These are phyloP conservation scores for Poeciliopsis paucimaculata DNA, from an alignment of 2,797 vertebrate genomes.

Conservation along the genomic window DNA sequence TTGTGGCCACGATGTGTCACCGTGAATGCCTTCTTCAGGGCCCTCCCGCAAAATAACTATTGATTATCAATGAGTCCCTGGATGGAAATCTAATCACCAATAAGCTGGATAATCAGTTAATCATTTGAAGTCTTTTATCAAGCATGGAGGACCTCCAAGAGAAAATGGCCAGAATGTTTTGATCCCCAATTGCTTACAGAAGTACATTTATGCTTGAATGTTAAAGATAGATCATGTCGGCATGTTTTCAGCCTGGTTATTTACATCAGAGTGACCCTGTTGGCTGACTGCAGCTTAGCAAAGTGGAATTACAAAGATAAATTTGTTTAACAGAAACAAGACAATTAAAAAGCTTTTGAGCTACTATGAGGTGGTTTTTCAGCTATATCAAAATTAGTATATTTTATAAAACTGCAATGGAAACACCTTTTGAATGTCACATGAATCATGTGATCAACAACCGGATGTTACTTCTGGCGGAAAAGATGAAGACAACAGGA, in stretches of 20 bases:
- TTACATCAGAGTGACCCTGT: not conserved
- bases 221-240: not conserved
- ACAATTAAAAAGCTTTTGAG: no score
- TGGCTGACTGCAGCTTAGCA: not conserved
- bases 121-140: not conserved
- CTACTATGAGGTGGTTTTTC: no score
- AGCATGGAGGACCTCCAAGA: not conserved
- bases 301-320: no score
- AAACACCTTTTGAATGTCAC: no score
- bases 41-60: conserved; percentile 39
- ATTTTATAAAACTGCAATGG: no score
- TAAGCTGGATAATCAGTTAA: not conserved
- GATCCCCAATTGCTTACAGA: not conserved
- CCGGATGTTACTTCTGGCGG: no score
- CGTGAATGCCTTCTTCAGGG: conserved; percentile 10
- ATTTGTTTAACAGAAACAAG: no score
- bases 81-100: not conserved
- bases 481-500: no score
- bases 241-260: not conserved
- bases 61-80: conserved; percentile 12
- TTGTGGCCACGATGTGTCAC: conserved; percentile 19
- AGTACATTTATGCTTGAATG: not conserved
- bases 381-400: no score
- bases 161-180: not conserved
- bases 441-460: no score